Conservation (phyloP, 2,888 invertebrate genomes). For the Sesia bembeciformis region DNA sequence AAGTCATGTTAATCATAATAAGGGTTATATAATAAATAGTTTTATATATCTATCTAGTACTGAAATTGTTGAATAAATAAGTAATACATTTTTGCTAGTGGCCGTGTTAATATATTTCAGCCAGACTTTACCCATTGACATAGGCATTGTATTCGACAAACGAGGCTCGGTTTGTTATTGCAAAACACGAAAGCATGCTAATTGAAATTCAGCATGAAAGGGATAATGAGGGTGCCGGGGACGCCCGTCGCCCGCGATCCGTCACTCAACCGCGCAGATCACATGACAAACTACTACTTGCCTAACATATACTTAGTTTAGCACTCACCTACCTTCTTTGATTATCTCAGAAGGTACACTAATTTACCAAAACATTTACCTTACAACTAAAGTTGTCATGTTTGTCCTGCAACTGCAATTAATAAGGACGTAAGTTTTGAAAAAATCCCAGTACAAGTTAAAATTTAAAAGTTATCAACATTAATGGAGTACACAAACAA, state of each 20-base stretch:
- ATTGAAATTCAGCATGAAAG: constrained; percentile 73
- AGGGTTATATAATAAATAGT: too few species aligned
- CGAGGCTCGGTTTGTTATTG: constrained; percentile 52
- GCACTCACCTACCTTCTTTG: too few species aligned
- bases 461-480: too few species aligned
- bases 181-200: constrained; percentile 66
- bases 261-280: constrained; percentile 31
- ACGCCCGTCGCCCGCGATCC: constrained; percentile 21
- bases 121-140: constrained; percentile 6
- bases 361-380: too few species aligned
- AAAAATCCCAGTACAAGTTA: too few species aligned
- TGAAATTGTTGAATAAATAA: neutral
- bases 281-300: constrained; percentile 23
- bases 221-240: constrained; percentile 63
- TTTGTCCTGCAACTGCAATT: too few species aligned
- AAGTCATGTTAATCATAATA: too few species aligned
- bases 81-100: neutral
- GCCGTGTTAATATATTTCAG: neutral
- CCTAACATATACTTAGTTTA: too few species aligned
- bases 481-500: neutral
- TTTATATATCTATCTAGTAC: too few species aligned
- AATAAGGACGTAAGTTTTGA: too few species aligned
- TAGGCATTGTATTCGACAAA: constrained; percentile 31
- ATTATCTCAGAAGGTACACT: too few species aligned
- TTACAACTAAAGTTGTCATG: too few species aligned